Evolutionary conservation across 2,113 vertebrate species (phyloP), one percentile per base, ranked within the genome.

Genomic region (Aegithalos caudatus): DNA sequence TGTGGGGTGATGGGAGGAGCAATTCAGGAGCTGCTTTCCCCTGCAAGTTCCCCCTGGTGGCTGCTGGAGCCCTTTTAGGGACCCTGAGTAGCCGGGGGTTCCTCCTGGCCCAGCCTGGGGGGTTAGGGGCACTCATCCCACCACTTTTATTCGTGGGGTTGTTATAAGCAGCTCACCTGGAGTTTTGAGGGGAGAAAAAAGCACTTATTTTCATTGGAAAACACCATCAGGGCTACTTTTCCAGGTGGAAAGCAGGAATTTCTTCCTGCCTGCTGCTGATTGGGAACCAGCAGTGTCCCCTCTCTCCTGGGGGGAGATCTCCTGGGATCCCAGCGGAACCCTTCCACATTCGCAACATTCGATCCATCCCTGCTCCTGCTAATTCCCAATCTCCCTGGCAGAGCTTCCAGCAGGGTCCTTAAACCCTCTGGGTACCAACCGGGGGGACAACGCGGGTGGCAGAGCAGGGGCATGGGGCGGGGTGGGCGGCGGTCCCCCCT

Each of bases 351-450:
- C 28, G 40, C 48, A 27, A 6, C 38, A 6, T 11, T 37, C 21
- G 7, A 21, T 11, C 33, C 57, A 38, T 33, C 57, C 38, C 33
- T 13, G 28, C 10, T 79, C 48, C 40, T 20, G 40, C 40, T 4
- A n/a, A 5, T 56, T 40, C 61, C 51, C 51, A 31, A 2, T 23
- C 40, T 29, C 76, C 40, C 33, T 9, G n/a, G 21, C 27, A 5
- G n/a, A 33, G 17, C 42, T 47, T 10, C 60, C 64, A 33, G 51
- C 51, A 33, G 28, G 22, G 10, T 13, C n/a, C 48, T 6, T 33
- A 28, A 10, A 38, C n/a, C 15, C 58, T 31, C n/a, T 4, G 23
- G n/a, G 58, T 10, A 8, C 23, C 81, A 14, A 0, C 3, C 0
- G 67, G 11, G 22, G 27, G 27, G 4, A 40, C 56, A 15, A 3